Percentiles rank a stretch among this genome's conserved stretches.
Evolutionary conservation across 2,888 invertebrate genomes (phyloP).

Genomic region (Monochamus alternatus): DNA sequence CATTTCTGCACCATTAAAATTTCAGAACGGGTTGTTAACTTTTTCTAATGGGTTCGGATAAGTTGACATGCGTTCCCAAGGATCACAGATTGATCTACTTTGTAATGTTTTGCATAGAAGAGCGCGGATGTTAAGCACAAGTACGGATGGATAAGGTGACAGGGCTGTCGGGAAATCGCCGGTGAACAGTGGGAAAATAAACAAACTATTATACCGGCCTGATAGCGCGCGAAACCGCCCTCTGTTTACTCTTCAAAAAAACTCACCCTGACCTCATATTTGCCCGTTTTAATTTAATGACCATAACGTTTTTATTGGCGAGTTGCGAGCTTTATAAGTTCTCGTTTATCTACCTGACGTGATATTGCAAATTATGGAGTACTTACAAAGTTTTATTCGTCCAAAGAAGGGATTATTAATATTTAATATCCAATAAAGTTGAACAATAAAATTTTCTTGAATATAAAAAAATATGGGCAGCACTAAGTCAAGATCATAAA

Average conservation of each 20-base stretch:
- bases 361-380: conserved; percentile 2
- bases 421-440: too few relatives aligned
- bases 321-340: conserved; percentile 19
- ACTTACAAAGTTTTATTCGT: neutral
- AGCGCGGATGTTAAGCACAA: conserved; percentile 62
- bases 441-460: too few relatives aligned
- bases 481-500: too few relatives aligned
- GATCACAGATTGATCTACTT: conserved; percentile 71
- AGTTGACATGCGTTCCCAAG: conserved; percentile 67
- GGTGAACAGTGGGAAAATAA: conserved; percentile 70
- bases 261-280: conserved; percentile 46
- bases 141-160: conserved; percentile 70
- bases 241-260: conserved; percentile 60
- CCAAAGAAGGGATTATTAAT: neutral
- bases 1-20: conserved; percentile 45
- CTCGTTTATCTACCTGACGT: conserved; percentile 22
- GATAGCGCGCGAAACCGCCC: conserved; percentile 68
- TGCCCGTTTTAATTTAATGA: conserved; percentile 39
- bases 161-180: conserved; percentile 68
- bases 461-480: too few relatives aligned
- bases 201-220: conserved; percentile 70
- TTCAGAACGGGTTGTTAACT: conserved; percentile 43
- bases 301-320: conserved; percentile 29
- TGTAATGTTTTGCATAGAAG: conserved; percentile 71
- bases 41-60: conserved; percentile 54